Percentiles rank a stretch among this genome's conserved stretches.
These are phyloP conservation scores for Eumerus sabulonum DNA, from an alignment of 2,888 invertebrate species.

Conservation along the genomic window DNA sequence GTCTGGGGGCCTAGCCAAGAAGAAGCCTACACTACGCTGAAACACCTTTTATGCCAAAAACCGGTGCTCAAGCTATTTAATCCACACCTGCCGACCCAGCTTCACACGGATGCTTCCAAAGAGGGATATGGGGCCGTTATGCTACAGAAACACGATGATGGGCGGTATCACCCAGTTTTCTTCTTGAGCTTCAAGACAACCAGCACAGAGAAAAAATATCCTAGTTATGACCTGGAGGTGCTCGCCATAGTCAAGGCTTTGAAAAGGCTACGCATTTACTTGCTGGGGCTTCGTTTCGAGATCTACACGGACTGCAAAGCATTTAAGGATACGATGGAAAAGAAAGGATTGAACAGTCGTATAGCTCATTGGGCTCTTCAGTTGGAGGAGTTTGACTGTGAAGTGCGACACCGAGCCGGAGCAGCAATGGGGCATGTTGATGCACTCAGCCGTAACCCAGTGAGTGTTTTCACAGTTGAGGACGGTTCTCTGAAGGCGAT, in stretches of 20 bases:
- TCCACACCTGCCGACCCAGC: slow-evolving; percentile 55
- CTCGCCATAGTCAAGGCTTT: slow-evolving; percentile 71
- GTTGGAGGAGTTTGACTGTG: slow-evolving; percentile 23
- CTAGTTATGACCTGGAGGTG: too few species aligned
- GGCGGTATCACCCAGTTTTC: slow-evolving; percentile 33
- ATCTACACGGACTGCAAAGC: slow-evolving; percentile 68
- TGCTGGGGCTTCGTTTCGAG: slow-evolving; percentile 27
- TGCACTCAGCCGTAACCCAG: slow-evolving; percentile 68
- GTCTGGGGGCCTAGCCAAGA: slow-evolving; percentile 32
- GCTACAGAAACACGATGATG: slow-evolving; percentile 26
- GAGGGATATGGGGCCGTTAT: slow-evolving; percentile 23
- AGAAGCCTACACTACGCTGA: slow-evolving; percentile 28
- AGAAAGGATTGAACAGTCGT: slow-evolving; percentile 66
- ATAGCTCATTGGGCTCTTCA: slow-evolving; percentile 72
- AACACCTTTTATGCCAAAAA: slow-evolving; percentile 51
- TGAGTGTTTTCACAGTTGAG: slow-evolving; percentile 3
- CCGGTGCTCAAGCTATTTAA: slow-evolving; percentile 69
- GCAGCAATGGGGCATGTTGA: slow-evolving; percentile 72
- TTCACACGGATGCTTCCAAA: slow-evolving; percentile 68
- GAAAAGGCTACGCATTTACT: slow-evolving; percentile 33
- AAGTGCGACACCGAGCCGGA: slow-evolving; percentile 19
- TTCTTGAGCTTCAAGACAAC: slow-evolving; percentile 71
- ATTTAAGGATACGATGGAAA: slow-evolving; percentile 55
- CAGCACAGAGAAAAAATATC: slow-evolving; percentile 71
- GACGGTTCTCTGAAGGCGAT: slow-evolving; percentile 28